These are phyloP conservation scores for Melinaea menophilus DNA, from an alignment of 2,888 invertebrate genomes.

Conservation along the genomic window DNA sequence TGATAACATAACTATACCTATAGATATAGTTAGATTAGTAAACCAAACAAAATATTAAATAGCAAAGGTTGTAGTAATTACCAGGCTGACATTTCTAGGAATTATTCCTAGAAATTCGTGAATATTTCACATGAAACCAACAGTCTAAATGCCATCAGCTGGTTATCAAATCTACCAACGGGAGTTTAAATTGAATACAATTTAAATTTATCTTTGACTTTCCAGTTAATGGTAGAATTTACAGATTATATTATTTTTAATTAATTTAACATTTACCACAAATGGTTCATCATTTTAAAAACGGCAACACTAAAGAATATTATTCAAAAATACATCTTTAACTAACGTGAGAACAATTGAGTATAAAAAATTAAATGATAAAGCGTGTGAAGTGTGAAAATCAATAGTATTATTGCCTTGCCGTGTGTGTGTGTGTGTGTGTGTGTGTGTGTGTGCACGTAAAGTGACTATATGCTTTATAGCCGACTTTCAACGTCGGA, in stretches of 20 bases:
- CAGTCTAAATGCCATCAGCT: conserved; percentile 28
- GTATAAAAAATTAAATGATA: conserved; percentile 45
- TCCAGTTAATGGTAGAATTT: too few species aligned
- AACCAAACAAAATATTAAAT: conserved; percentile 15
- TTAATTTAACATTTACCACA: neutral
- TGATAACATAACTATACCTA: neutral
- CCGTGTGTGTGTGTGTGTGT: conserved; percentile 33
- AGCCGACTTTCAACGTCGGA: neutral
- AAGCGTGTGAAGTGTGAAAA: conserved; percentile 57
- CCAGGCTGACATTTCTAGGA: conserved; percentile 32
- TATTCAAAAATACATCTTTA: conserved; percentile 36
- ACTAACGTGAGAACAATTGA: conserved; percentile 52
- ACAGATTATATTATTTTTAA: too few species aligned
- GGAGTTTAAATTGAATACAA: conserved; percentile 6
- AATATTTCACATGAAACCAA: conserved; percentile 22
- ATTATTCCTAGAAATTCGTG: conserved; percentile 16
- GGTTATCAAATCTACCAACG: conserved; percentile 27
- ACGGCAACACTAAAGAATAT: conserved; percentile 23
- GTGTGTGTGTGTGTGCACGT: conserved; percentile 34
- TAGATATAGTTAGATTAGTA: neutral
- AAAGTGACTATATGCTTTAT: conserved; percentile 39
- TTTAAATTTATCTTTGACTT: too few species aligned
- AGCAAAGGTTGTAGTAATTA: conserved; percentile 29
- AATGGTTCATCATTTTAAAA: neutral
- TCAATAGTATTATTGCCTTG: conserved; percentile 44